phyloP scores from a whole-genome alignment of 2,113 vertebrate genomes.

The Pomatostomus ruficeps region DNA sequence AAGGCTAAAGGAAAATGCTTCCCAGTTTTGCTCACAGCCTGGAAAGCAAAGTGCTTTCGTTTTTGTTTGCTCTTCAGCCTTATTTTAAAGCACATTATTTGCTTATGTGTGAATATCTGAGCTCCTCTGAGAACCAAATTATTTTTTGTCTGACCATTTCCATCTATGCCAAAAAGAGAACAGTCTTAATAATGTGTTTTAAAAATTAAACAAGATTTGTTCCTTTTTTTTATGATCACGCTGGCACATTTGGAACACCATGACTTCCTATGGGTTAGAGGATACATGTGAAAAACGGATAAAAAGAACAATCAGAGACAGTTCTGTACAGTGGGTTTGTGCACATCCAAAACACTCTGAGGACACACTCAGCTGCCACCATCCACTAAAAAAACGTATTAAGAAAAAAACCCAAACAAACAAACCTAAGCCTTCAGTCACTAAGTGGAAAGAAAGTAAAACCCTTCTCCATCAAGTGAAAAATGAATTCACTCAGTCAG shows the following conservation, averaged over 20 bases:
- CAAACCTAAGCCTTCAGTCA: neutral
- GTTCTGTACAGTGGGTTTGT: neutral
- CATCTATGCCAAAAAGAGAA: neutral
- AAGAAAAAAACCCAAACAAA: neutral
- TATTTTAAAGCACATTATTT: neutral
- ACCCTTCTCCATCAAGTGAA: neutral
- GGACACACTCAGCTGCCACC: neutral
- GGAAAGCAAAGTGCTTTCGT: neutral
- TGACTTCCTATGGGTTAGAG: neutral
- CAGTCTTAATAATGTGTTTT: neutral
- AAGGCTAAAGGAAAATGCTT: neutral
- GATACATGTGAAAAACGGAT: neutral
- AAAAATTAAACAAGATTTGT: neutral
- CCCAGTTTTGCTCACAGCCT: neutral
- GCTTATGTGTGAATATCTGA: neutral
- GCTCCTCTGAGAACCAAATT: neutral
- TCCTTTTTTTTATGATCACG: neutral
- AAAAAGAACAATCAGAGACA: neutral
- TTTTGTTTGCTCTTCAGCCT: neutral
- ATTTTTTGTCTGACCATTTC: neutral
- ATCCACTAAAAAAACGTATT: neutral
- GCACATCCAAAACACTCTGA: neutral
- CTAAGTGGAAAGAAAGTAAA: neutral
- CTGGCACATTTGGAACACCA: neutral
- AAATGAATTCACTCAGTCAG: neutral